Conservation (phyloP, 2,797 vertebrate species). For the Octomys mimax region DNA sequence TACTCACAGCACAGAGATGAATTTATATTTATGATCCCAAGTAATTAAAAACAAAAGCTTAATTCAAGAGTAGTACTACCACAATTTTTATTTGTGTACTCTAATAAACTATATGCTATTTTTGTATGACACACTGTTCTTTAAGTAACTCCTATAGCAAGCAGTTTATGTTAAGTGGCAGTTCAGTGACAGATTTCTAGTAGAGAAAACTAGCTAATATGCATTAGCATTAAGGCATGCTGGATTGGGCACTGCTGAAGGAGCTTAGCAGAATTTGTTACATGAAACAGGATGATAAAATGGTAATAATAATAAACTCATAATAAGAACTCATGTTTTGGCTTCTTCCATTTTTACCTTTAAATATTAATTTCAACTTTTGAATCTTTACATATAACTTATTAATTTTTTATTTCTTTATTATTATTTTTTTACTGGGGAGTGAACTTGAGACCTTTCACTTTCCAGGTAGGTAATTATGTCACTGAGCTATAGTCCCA, state of each 20-base stretch:
- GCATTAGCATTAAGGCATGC: neutral
- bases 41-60: constrained; percentile 30
- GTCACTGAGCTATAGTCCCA: no score
- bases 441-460: no score
- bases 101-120: neutral
- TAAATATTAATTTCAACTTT: neutral
- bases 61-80: neutral
- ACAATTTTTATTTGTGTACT: neutral
- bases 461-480: no score
- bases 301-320: neutral
- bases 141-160: neutral
- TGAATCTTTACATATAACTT: no score
- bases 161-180: neutral
- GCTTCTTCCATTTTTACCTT: neutral
- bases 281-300: neutral
- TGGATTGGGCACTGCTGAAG: neutral
- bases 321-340: neutral
- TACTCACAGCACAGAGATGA: neutral
- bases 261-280: neutral
- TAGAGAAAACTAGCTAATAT: neutral
- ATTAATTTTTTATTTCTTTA: no score
- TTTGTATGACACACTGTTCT: neutral
- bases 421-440: no score
- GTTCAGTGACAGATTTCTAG: neutral
- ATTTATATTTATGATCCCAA: constrained; percentile 27